These are phyloP conservation scores for Anser brachyrhynchus DNA, from an alignment of 2,113 vertebrate species.

Conservation along the genomic window DNA sequence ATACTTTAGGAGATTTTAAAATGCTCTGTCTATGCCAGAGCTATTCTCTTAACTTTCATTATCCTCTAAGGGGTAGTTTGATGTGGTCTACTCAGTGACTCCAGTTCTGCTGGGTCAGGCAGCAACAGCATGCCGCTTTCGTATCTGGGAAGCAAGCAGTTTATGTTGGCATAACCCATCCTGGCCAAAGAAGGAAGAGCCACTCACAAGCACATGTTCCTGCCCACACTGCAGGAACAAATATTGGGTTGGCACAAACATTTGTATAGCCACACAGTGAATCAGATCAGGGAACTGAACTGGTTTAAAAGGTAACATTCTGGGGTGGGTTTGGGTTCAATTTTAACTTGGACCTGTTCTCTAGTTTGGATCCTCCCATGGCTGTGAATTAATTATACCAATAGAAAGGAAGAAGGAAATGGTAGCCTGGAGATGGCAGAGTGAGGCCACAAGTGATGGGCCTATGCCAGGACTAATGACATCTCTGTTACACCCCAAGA, in stretches of 20 bases:
- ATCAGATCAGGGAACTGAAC: not conserved
- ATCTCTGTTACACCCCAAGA: not conserved
- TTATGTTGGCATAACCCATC: not conserved
- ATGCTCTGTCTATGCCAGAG: not conserved
- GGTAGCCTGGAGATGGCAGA: not conserved
- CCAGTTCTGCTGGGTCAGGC: not conserved
- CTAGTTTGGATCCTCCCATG: not conserved
- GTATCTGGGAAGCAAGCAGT: not conserved
- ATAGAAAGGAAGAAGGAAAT: not conserved
- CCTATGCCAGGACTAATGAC: not conserved
- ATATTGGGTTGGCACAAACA: not conserved
- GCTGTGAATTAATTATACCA: not conserved
- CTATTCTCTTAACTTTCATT: not conserved
- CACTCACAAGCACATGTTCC: fast-evolving
- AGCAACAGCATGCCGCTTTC: not conserved
- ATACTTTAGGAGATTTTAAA: not conserved
- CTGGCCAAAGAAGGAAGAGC: not conserved
- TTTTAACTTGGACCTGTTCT: not conserved
- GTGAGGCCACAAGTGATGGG: not conserved
- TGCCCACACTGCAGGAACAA: not conserved
- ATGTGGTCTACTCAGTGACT: fast-evolving
- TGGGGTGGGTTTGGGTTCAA: not conserved
- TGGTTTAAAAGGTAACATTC: not conserved
- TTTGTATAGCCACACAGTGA: not conserved
- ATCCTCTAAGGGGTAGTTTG: not conserved